phyloP scores from a whole-genome alignment of 2,888 invertebrate species.

The Diadegma fenestrale region DNA sequence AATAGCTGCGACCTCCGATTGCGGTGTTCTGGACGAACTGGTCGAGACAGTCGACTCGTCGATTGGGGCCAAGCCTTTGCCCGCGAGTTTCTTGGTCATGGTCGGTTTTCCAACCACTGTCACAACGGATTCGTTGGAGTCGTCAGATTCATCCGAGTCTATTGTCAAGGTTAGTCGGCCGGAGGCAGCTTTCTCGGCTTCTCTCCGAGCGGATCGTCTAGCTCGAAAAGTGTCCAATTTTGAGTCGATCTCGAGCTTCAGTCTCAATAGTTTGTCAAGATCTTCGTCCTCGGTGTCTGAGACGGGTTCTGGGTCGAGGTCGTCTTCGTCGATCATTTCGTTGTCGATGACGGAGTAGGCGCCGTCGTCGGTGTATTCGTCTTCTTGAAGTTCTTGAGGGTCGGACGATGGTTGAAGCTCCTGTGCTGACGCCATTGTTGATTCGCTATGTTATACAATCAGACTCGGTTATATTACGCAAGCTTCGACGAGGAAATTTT shows the following conservation, averaged over 20 bases:
- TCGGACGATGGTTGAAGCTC: background rate
- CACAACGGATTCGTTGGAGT: background rate
- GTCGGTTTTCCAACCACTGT: background rate
- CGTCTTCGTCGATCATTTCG: background rate
- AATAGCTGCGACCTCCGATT: background rate
- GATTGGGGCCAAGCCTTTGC: background rate
- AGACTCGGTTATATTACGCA: background rate
- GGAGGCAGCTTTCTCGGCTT: background rate
- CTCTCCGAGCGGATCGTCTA: no score
- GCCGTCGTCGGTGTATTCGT: background rate
- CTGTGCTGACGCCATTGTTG: background rate
- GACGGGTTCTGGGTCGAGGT: background rate
- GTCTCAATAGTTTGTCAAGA: no score
- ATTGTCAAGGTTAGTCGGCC: no score
- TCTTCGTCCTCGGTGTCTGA: background rate
- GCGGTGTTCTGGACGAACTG: no score
- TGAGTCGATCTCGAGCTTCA: no score
- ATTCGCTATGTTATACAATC: background rate
- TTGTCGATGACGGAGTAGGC: background rate
- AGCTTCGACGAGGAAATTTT: background rate
- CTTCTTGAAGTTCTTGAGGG: background rate
- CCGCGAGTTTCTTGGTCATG: background rate
- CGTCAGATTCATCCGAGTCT: background rate
- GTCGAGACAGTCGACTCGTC: no score
- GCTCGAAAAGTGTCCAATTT: no score